Evolutionary conservation across 35 echinoderm and acorn worm species (phyloP).

Genomic region (Anneissia japonica): DNA sequence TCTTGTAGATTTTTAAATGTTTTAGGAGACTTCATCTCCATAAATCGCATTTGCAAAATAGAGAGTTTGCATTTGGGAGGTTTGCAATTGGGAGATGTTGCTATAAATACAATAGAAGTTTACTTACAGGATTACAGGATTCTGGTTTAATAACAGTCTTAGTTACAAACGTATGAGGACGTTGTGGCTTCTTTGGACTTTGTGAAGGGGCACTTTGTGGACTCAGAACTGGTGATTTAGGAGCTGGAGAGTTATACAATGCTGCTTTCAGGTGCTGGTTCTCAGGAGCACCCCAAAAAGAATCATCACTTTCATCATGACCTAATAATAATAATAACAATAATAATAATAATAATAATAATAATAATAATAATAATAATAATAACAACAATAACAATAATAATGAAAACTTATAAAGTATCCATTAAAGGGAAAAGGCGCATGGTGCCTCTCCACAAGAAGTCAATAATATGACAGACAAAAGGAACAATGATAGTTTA

Average conservation of each 20-base stretch:
- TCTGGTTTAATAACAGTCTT: slow-evolving; percentile 99
- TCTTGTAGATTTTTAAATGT: not conserved
- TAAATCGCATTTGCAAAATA: not conserved
- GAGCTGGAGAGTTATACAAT: not conserved
- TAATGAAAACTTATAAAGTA: too few species aligned
- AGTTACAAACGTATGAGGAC: slow-evolving; percentile 58
- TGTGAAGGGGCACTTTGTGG: not conserved
- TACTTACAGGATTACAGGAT: slow-evolving; percentile 73
- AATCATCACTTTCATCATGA: slow-evolving; percentile 32
- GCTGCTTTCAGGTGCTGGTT: slow-evolving; percentile 37
- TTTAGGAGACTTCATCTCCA: not conserved
- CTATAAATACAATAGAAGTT: not conserved
- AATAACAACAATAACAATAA: too few species aligned
- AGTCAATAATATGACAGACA: too few species aligned
- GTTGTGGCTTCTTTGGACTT: not conserved
- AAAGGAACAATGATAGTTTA: too few species aligned
- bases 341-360: too few species aligned
- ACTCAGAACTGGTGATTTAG: not conserved
- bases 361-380: too few species aligned
- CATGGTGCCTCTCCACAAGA: too few species aligned
- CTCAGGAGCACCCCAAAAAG: slow-evolving; percentile 51
- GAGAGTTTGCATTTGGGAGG: not conserved
- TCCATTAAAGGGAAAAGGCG: too few species aligned
- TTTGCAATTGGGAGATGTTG: not conserved
- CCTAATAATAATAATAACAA: too few species aligned